phyloP scores from a whole-genome alignment of 2,888 invertebrate species.

The Ormia ochracea region DNA sequence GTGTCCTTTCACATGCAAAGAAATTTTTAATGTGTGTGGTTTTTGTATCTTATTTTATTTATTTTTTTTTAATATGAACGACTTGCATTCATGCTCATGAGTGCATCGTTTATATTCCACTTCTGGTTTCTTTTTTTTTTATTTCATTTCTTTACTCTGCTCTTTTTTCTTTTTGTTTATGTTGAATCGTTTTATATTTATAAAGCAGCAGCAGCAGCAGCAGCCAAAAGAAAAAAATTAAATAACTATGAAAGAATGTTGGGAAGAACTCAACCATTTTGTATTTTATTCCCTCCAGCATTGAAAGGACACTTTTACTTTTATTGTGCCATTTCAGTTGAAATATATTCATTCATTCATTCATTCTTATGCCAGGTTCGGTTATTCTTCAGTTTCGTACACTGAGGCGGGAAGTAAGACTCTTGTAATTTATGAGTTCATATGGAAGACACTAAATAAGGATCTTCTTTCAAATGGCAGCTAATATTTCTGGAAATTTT shows the following conservation, averaged over 20 bases:
- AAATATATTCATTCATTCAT: slow-evolving; percentile 16
- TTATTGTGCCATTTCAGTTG: slow-evolving; percentile 53
- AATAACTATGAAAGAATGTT: not conserved
- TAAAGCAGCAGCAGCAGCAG: too few species aligned
- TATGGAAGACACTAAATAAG: slow-evolving; percentile 4
- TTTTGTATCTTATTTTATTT: too few species aligned
- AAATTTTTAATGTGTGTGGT: too few species aligned
- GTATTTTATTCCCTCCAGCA: slow-evolving; percentile 50
- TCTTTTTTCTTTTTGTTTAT: slow-evolving; percentile 34
- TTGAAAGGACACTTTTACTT: slow-evolving; percentile 54
- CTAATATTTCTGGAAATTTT: slow-evolving; percentile 7
- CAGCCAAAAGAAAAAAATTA: not conserved
- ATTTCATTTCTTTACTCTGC: not conserved
- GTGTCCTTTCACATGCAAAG: too few species aligned
- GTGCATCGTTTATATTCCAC: slow-evolving; percentile 51
- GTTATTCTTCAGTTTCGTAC: slow-evolving; percentile 19
- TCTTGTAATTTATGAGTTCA: not conserved
- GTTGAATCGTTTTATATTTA: slow-evolving; percentile 43
- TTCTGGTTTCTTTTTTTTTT: slow-evolving; percentile 27
- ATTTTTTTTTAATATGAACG: too few species aligned
- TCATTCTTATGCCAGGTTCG: slow-evolving; percentile 40
- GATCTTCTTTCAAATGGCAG: not conserved
- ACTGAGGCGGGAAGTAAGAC: slow-evolving; percentile 31
- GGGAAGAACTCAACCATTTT: slow-evolving; percentile 29
- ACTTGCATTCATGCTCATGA: slow-evolving; percentile 50